These are phyloP conservation scores for Thunnus thynnus DNA, from an alignment of 2,113 vertebrate genomes.

Conservation along the genomic window DNA sequence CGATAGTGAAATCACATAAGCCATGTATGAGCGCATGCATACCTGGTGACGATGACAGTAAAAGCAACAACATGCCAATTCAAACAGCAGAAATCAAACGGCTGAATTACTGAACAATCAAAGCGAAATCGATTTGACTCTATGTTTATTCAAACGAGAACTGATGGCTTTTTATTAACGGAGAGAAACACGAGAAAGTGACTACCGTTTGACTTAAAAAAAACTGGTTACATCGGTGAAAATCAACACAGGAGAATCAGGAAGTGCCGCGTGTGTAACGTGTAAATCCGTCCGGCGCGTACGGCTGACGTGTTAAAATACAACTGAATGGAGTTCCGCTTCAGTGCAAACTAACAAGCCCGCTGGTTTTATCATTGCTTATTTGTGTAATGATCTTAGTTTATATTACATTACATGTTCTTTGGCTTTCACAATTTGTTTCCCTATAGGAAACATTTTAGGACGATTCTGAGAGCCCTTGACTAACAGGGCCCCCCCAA, in stretches of 20 bases:
- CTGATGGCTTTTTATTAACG: not conserved
- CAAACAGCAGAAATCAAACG: slow-evolving; percentile 18
- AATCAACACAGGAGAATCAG: slow-evolving; percentile 45
- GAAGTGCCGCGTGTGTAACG: slow-evolving; percentile 67
- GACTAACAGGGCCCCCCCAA: no score
- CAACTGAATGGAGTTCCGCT: slow-evolving; percentile 34
- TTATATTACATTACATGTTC: no score
- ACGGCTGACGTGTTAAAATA: slow-evolving; percentile 85
- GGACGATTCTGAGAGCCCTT: no score
- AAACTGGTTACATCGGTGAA: slow-evolving; percentile 13
- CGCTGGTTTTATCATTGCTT: no score
- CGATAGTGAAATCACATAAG: not conserved
- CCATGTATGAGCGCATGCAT: slow-evolving; percentile 28
- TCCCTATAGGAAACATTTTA: no score
- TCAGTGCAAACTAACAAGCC: not conserved
- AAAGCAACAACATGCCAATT: slow-evolving; percentile 57
- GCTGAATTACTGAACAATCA: slow-evolving; percentile 6
- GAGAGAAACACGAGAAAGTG: not conserved
- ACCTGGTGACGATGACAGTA: slow-evolving; percentile 67
- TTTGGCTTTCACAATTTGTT: no score
- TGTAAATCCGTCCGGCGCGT: slow-evolving; percentile 72
- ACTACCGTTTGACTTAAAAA: slow-evolving; percentile 25
- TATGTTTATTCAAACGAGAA: not conserved
- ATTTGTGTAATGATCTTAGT: no score
- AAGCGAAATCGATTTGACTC: not conserved